Evolutionary conservation across 2,888 invertebrate species (phyloP), one percentile per base, ranked within the genome.

Genomic region (Sphecodes monilicornis): DNA sequence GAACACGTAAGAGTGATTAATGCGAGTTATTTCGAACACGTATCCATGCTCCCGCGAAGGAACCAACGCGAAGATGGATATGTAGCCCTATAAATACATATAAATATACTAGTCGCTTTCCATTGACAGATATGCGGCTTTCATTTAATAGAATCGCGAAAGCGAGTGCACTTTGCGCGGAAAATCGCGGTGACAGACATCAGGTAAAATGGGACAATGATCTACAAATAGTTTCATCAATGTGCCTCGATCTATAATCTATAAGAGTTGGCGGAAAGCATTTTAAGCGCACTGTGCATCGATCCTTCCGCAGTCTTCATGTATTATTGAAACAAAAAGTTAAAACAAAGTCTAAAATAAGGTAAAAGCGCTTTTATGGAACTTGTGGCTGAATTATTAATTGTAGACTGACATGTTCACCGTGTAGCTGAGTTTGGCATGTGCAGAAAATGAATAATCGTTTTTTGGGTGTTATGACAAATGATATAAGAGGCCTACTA

Each of bases 1-100:
- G 80, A 73, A 76, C 68, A 78, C 81, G 76, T 78, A 57, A 74
- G 70, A 78, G 71, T 85, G 86, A 86, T 86, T 85, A 86, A 86
- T 79, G 73, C 76, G 39, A n/a, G 75, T 68, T 86, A 86, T 86
- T 85, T 86, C 81, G 36, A 80, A 73, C 85, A 60, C 41, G 36
- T 46, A 26, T n/a, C 50, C n/a, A n/a, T 57, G 70, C 70, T 50
- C 50, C 69, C 75, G 73, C 78, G 50, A 43, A 64, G 64, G 43
- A 70, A 82, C 64, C 70, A 77, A 82, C 73, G 43, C 72, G 69
- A 57, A 76, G 80, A 78, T 64, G 81, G 85, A 86, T 80, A 75
- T 78, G 77, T 32, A 29, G 57, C 54, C 75, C 70, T 57, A 43
- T 81, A 70, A 81, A 86, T 85, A 75, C 75, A 79, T 46, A 72